These are phyloP conservation scores for Montipora capricornis DNA, from an alignment of 64 coral and sea anemone species.

Conservation along the genomic window DNA sequence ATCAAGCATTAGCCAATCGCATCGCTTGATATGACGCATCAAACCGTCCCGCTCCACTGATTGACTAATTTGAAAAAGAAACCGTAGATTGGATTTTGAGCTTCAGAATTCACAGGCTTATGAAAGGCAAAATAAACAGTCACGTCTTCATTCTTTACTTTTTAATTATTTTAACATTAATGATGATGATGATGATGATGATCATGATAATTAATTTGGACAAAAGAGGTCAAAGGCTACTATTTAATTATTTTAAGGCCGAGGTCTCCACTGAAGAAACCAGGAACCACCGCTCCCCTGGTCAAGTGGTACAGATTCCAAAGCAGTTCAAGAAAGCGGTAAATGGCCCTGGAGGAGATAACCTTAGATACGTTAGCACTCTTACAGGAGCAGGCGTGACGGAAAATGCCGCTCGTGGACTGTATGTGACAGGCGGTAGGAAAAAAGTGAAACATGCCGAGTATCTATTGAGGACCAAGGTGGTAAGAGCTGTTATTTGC, in stretches of 20 bases:
- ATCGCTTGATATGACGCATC: no score
- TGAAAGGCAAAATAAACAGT: no score
- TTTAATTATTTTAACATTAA: no score
- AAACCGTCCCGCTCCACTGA: no score
- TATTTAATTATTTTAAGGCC: neutral
- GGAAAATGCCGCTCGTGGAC: neutral
- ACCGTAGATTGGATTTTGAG: no score
- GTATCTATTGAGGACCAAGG: neutral
- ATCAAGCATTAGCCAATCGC: no score
- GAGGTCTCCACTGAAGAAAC: neutral
- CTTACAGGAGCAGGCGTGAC: neutral
- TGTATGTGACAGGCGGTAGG: neutral
- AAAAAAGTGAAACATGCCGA: neutral
- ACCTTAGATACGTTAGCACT: conserved; percentile 34
- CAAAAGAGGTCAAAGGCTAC: no score
- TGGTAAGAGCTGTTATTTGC: neutral
- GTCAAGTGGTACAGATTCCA: conserved; percentile 17
- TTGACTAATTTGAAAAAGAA: no score
- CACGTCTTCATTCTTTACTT: no score
- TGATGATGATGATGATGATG: no score
- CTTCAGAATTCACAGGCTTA: no score
- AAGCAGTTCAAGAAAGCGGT: neutral
- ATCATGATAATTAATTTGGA: no score
- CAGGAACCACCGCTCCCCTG: neutral
- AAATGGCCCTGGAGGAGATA: conserved; percentile 25